phyloP scores from a whole-genome alignment of 2,797 vertebrate species.

The Cossypha niveicapilla region DNA sequence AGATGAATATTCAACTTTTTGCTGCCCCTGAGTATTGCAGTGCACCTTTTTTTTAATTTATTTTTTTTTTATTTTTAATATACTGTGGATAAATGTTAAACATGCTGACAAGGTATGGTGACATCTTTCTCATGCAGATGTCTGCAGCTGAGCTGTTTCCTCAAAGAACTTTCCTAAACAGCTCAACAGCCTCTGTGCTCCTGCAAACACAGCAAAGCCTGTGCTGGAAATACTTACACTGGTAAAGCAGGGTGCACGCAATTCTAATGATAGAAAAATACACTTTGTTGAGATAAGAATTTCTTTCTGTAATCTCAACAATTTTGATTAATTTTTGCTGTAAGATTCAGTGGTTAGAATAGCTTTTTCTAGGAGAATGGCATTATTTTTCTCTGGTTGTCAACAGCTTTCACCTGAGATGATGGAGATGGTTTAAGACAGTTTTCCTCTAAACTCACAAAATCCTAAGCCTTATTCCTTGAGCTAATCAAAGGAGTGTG shows the following conservation, averaged over 20 bases:
- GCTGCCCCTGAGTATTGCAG: neutral
- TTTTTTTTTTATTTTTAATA: no score
- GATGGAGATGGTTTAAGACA: neutral
- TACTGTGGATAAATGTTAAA: neutral
- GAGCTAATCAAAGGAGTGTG: neutral
- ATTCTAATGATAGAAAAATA: neutral
- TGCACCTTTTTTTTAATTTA: fast-evolving
- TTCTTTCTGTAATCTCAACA: neutral
- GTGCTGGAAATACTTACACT: neutral
- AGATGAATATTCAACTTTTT: neutral
- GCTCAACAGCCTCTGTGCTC: neutral
- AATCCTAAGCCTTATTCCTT: neutral
- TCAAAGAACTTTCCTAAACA: neutral
- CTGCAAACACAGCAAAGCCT: neutral
- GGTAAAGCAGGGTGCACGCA: neutral
- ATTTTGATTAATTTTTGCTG: neutral
- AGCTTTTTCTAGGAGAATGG: neutral
- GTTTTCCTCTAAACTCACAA: neutral
- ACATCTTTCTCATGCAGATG: neutral
- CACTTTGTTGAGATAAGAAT: neutral
- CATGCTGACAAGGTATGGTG: neutral
- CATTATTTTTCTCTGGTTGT: neutral
- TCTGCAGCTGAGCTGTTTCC: neutral
- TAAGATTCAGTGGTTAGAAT: neutral
- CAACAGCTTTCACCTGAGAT: neutral